A percentile compares a stretch with the other conserved stretches of the same genome.
Evolutionary conservation across 1,140 invertebrate species (phyloP).

Genomic region (Tribolium madens): DNA sequence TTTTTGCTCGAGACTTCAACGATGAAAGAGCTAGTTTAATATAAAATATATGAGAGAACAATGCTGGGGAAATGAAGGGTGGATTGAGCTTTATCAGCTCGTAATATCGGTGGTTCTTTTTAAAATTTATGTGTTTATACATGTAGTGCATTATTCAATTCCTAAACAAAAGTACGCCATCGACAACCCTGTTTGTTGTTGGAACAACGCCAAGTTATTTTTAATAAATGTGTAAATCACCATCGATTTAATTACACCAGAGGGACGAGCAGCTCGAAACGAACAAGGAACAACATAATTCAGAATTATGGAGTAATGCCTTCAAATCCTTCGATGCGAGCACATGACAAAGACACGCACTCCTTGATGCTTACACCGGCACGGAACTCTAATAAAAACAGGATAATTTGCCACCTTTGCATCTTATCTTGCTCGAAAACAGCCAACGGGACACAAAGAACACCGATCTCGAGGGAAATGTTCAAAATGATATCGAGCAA

Average conservation of each 20-base stretch:
- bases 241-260: constrained; percentile 17
- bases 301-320: constrained; percentile 20
- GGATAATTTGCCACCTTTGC: constrained; percentile 23
- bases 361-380: neutral
- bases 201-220: neutral
- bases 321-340: constrained; percentile 14
- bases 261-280: neutral
- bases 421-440: constrained; percentile 7
- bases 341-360: constrained; percentile 18
- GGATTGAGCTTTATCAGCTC: constrained; percentile 40
- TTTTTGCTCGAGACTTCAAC: constrained; percentile 41
- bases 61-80: constrained; percentile 35
- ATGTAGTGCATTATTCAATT: constrained; percentile 28
- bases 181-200: neutral
- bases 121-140: constrained; percentile 40
- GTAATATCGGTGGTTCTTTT: constrained; percentile 42
- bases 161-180: neutral
- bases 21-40: constrained; percentile 44
- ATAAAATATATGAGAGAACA: constrained; percentile 47
- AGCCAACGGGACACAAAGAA: neutral
- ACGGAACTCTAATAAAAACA: constrained; percentile 1
- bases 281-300: neutral
- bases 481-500: neutral
- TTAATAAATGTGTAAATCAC: constrained; percentile 37
- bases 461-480: constrained; percentile 4